Conservation (phyloP, 2,888 invertebrate genomes). For the Trichogramma dendrolimi region DNA sequence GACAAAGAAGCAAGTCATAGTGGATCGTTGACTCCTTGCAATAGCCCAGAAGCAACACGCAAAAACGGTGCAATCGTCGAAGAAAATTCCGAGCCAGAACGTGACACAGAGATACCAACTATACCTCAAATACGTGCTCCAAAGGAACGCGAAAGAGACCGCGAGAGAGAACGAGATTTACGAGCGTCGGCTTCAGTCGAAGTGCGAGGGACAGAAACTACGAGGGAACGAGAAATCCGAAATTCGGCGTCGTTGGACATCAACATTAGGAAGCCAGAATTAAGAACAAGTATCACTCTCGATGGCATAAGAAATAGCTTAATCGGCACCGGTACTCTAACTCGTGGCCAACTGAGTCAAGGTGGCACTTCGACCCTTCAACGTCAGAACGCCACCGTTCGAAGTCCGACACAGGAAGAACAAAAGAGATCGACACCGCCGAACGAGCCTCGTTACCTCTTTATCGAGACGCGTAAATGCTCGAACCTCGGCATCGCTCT, state of each 20-base stretch:
- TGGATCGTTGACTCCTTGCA: slow-evolving; percentile 81
- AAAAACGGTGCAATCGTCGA: slow-evolving; percentile 47
- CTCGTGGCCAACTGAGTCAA: slow-evolving; percentile 50
- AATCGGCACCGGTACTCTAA: slow-evolving; percentile 46
- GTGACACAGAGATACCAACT: slow-evolving; percentile 37
- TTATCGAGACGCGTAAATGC: slow-evolving; percentile 81
- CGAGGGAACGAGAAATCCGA: slow-evolving; percentile 44
- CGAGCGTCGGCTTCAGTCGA: slow-evolving; percentile 47
- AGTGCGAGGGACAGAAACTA: slow-evolving; percentile 25
- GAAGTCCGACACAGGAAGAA: slow-evolving; percentile 50
- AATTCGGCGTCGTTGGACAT: slow-evolving; percentile 49
- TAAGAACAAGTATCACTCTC: slow-evolving; percentile 44
- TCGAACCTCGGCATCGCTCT: slow-evolving; percentile 87
- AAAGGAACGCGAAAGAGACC: slow-evolving; percentile 27
- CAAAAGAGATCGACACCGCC: slow-evolving; percentile 41
- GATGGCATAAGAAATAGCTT: slow-evolving; percentile 46
- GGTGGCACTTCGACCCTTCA: slow-evolving; percentile 49
- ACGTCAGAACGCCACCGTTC: slow-evolving; percentile 50
- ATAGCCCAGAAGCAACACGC: slow-evolving; percentile 75
- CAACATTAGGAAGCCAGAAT: slow-evolving; percentile 48
- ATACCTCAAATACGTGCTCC: slow-evolving; percentile 16
- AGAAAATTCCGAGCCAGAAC: slow-evolving; percentile 46
- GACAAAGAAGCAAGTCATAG: slow-evolving; percentile 67
- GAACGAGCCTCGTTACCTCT: slow-evolving; percentile 63
- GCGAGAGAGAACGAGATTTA: slow-evolving; percentile 43